A percentile compares a stretch with the other conserved stretches of the same genome.
Conservation (phyloP, 1,140 invertebrate genomes). For the Pogonognathellus flavescens region DNA sequence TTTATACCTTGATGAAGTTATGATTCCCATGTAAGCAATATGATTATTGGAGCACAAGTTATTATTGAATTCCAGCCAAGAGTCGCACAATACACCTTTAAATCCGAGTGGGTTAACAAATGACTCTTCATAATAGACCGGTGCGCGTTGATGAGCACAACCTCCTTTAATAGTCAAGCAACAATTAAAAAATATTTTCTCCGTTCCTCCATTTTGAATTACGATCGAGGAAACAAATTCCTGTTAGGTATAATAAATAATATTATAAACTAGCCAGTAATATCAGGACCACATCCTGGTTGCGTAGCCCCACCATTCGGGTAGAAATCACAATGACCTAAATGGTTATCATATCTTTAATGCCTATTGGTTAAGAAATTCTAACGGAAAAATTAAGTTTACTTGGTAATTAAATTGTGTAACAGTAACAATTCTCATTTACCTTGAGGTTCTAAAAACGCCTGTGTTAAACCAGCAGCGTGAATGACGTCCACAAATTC, state of each 20-base stretch:
- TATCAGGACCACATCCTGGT: conserved; percentile 56
- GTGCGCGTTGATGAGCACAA: conserved; percentile 68
- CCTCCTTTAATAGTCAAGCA: background rate
- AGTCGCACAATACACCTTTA: conserved; percentile 51
- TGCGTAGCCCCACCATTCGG: conserved; percentile 42
- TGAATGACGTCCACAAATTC: conserved; percentile 80
- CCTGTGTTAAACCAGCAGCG: conserved; percentile 72
- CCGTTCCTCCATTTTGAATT: background rate
- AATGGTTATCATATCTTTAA: too few relatives aligned
- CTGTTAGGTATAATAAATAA: background rate
- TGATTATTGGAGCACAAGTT: conserved; percentile 51
- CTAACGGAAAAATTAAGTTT: too few relatives aligned
- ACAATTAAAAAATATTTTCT: background rate
- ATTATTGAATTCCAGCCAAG: conserved; percentile 57
- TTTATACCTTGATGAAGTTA: conserved; percentile 59
- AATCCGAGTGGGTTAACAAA: conserved; percentile 67
- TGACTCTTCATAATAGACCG: conserved; percentile 70
- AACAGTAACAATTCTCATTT: too few relatives aligned
- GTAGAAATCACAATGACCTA: conserved; percentile 78
- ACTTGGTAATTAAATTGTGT: too few relatives aligned
- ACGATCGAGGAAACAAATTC: too few relatives aligned
- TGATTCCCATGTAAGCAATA: conserved; percentile 59
- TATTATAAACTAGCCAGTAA: conserved; percentile 23
- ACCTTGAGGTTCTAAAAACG: conserved; percentile 70
- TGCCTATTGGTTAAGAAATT: too few relatives aligned